These are phyloP conservation scores for Hirudinaria manillensis DNA, from an alignment of 2,888 invertebrate genomes.

Conservation along the genomic window DNA sequence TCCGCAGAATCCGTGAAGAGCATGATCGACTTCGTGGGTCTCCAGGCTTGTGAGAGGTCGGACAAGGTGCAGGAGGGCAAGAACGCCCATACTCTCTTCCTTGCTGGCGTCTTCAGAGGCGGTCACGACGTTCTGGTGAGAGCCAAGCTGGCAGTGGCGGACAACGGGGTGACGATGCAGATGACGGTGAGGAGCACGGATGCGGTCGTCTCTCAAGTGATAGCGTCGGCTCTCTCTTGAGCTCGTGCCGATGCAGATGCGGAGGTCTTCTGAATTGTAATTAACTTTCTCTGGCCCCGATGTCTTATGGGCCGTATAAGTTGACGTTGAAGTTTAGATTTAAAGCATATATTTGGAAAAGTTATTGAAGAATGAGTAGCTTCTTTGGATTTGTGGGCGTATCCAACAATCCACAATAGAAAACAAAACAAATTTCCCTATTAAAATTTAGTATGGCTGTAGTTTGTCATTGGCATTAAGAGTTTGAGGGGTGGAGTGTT, in stretches of 20 bases:
- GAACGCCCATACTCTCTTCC: constrained; percentile 69
- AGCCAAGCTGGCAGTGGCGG: constrained; percentile 63
- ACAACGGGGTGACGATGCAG: constrained; percentile 78
- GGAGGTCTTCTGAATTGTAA: no score
- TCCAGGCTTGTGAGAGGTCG: constrained; percentile 76
- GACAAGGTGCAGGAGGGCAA: constrained; percentile 78
- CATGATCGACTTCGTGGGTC: constrained; percentile 73
- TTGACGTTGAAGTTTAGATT: no score
- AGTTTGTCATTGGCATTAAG: no score
- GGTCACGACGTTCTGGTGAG: constrained; percentile 81
- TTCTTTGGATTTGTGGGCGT: no score
- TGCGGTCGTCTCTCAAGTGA: constrained; percentile 76
- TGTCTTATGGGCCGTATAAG: no score
- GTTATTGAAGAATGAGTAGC: no score
- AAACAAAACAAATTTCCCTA: no score
- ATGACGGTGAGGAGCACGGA: constrained; percentile 80
- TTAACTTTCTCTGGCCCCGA: no score
- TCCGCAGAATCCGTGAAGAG: constrained; percentile 69
- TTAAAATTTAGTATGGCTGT: no score
- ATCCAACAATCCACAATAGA: no score
- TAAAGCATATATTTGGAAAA: no score
- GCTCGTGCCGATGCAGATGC: neutral
- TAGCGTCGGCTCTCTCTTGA: constrained; percentile 57
- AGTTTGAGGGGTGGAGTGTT: no score
- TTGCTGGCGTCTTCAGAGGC: constrained; percentile 82